These are phyloP conservation scores for Neosalanx taihuensis DNA, from an alignment of 2,797 vertebrate species.

Conservation along the genomic window DNA sequence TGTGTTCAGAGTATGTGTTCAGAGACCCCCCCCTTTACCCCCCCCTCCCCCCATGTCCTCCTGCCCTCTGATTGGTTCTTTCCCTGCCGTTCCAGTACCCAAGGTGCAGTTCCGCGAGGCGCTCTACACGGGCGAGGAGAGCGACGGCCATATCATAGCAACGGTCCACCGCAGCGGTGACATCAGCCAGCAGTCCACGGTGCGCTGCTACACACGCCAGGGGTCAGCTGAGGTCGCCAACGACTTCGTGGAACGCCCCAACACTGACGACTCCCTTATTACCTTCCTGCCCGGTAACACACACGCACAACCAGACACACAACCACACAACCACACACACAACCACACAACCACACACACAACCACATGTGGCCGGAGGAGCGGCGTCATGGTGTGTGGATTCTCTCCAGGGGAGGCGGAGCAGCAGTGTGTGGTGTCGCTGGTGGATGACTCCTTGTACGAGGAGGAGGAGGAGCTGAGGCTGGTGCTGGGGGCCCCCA, in stretches of 20 bases:
- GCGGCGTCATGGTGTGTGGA: neutral
- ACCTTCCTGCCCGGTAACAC: slow-evolving; percentile 85
- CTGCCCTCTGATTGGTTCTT: slow-evolving; percentile 7
- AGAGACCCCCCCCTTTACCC: neutral
- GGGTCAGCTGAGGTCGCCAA: slow-evolving; percentile 87
- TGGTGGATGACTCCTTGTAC: slow-evolving; percentile 82
- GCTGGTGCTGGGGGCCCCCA: slow-evolving; percentile 84
- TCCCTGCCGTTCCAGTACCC: slow-evolving; percentile 73
- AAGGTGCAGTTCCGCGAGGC: slow-evolving; percentile 88
- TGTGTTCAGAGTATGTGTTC: neutral
- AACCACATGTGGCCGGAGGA: too few species aligned
- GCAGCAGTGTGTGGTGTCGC: slow-evolving; percentile 79
- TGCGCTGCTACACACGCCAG: slow-evolving; percentile 91
- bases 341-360: neutral
- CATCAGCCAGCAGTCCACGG: slow-evolving; percentile 75
- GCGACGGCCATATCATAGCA: slow-evolving; percentile 74
- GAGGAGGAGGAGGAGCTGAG: slow-evolving; percentile 89
- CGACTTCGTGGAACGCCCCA: slow-evolving; percentile 91
- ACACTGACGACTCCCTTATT: slow-evolving; percentile 84
- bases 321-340: neutral
- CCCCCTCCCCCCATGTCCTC: neutral
- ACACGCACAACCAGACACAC: neutral
- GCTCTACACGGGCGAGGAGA: slow-evolving; percentile 78
- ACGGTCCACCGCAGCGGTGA: slow-evolving; percentile 84
- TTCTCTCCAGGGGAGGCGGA: slow-evolving; percentile 80